Base-by-base conservation (phyloP, 2,113 vertebrate genomes). In the Coreoperca whiteheadi region DNA sequence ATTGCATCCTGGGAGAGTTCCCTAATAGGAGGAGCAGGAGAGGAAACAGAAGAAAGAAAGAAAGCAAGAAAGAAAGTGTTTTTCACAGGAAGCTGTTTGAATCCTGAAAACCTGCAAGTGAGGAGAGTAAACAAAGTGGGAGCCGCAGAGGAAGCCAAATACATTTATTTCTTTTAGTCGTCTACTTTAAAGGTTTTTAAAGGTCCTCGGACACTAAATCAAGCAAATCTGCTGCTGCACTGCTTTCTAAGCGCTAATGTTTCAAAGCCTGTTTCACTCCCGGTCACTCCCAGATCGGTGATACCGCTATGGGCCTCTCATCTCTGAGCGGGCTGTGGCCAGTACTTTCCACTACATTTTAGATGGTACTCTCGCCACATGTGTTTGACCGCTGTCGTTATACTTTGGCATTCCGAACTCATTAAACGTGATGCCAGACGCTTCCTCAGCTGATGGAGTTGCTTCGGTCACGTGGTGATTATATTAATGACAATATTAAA, bases 1-100 rank as follows among this genome's bases (percentile, higher is more conserved):
- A 84, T 46, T 79, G 90, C 87, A 92, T 94, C 94, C 95, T 94
- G 90, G 90, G 94, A 94, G 93, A 92, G 79, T 90, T 91, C 80
- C 84, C 81, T 94, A 93, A 94, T 93, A 87, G 93, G 91, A 85
- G 76, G 88, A 89, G 86, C 64, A 89, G 87, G 82, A 84, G 68
- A 80, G 81, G 85, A 87, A 92, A 76, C 79, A 74, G 73, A 60
- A 56, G 70, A 76, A 64, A 61, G 28, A 32, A 14, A 37, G 46
- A 41, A 41, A 41, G 41, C 41, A n/a, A n/a, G n/a, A 50, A 16
- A 10, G 41, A 30, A 53, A 64, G 46, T 7, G 2, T 34, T 65
- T 85, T 68, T 39, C 59, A 18, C 18, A 46, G 74, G n/a, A 85
- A 72, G 53, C 54, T 68, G 64, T 28, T 37, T n/a, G 10, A 74